phyloP scores from a whole-genome alignment of 2,888 invertebrate genomes.

The Tineola bisselliella region DNA sequence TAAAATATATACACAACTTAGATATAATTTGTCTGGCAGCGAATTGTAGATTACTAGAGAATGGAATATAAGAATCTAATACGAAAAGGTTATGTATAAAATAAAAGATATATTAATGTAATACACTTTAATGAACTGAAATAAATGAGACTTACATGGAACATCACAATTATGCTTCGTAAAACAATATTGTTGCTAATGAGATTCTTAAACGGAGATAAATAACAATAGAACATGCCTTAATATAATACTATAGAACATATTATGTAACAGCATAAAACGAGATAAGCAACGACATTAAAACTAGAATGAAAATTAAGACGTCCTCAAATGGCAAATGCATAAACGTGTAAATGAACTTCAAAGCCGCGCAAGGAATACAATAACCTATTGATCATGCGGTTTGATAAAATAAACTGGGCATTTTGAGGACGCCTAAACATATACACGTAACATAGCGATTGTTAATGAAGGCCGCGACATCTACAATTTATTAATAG shows the following conservation, averaged over 20 bases:
- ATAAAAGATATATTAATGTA: not conserved
- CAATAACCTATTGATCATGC: not conserved
- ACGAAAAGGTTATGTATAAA: too few relatives aligned
- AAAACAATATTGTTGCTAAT: constrained; percentile 53
- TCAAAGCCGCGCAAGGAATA: constrained; percentile 20
- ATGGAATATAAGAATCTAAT: too few relatives aligned
- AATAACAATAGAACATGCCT: constrained; percentile 34
- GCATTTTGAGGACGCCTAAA: not conserved
- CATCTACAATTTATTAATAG: not conserved
- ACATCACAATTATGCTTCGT: constrained; percentile 70
- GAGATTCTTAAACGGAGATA: constrained; percentile 32
- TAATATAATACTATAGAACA: constrained; percentile 35
- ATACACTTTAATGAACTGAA: constrained; percentile 63
- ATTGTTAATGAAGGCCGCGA: not conserved
- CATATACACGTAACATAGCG: not conserved
- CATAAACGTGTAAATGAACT: not conserved
- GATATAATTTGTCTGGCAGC: not conserved
- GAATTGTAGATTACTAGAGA: not conserved
- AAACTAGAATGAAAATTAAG: constrained; percentile 22
- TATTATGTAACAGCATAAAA: constrained; percentile 26
- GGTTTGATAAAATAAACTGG: not conserved
- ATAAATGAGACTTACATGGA: constrained; percentile 62
- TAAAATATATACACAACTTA: not conserved
- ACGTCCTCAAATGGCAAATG: not conserved
- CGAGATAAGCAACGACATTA: constrained; percentile 21